phyloP scores from a whole-genome alignment of 2,113 vertebrate species.

The cattle (Bos taurus) region ARS-UCD2.0 NC_037335.1:26022001-26022500 shows the following conservation, averaged over 20 bases:
- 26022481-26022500: conserved; percentile 61
- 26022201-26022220: conserved; percentile 29
- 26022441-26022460: conserved; percentile 57
- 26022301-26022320: conserved; percentile 47
- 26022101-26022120: not conserved
- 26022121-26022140: not conserved
- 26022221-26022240: not conserved
- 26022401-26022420: conserved; percentile 66
- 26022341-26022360: conserved; percentile 49
- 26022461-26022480: conserved; percentile 76
- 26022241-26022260: conserved; percentile 57
- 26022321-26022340: conserved; percentile 59
- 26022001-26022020: not conserved
- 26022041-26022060: not conserved
- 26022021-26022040: not conserved
- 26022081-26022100: not conserved
- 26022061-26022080: not conserved
- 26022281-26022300: not conserved
- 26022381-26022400: conserved; percentile 59
- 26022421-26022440: conserved; percentile 63
- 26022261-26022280: conserved; percentile 56
- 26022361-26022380: conserved; percentile 77
- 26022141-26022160: conserved; percentile 28
- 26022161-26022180: not conserved
- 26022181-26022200: conserved; percentile 32